phyloP scores from a whole-genome alignment of 2,113 vertebrate genomes.

The Cololabis saira region DNA sequence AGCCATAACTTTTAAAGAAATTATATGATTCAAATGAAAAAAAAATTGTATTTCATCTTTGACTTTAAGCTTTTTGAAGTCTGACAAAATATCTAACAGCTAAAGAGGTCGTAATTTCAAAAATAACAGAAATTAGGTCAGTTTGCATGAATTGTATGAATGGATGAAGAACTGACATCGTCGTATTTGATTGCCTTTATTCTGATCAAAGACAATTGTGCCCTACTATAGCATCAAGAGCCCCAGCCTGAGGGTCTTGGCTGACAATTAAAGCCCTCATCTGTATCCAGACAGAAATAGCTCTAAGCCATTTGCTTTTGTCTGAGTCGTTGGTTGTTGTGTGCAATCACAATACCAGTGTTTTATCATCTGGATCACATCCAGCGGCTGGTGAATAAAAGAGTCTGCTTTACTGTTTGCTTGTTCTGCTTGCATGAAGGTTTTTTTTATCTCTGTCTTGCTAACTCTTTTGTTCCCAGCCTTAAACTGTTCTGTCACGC shows the following conservation, averaged over 20 bases:
- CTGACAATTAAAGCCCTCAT: conserved; percentile 5
- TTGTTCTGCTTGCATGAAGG: not conserved
- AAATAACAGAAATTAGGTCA: not conserved
- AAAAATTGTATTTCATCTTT: too few species aligned
- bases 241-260: not conserved
- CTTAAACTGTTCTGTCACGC: not conserved
- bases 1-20: too few species aligned
- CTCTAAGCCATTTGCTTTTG: conserved; percentile 17
- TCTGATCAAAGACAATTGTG: not conserved
- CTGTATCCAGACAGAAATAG: not conserved
- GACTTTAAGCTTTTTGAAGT: too few species aligned
- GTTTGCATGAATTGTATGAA: not conserved
- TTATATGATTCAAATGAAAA: too few species aligned
- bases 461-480: not conserved
- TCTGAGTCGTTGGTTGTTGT: conserved; percentile 4
- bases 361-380: not conserved
- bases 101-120: too few species aligned
- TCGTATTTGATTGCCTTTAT: conserved; percentile 20
- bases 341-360: conserved; percentile 1
- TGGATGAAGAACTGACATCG: not conserved
- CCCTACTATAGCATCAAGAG: too few species aligned
- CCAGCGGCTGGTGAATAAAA: too few species aligned
- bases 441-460: not conserved
- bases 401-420: not conserved
- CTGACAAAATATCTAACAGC: too few species aligned